Conservation (phyloP, 2,888 invertebrate genomes). For the Brenthis ino region DNA sequence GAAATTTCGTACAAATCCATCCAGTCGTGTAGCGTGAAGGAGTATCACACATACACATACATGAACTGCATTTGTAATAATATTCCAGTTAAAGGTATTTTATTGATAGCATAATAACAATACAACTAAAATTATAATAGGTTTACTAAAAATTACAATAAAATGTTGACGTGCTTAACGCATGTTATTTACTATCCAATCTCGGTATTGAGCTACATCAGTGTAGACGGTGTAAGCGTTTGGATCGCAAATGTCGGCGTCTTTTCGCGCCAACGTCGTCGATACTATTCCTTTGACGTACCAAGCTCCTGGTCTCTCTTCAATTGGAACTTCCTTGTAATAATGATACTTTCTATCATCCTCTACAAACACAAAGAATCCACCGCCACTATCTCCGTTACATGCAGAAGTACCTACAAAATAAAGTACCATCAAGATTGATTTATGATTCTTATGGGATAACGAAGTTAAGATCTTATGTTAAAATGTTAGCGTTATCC, state of each 20-base stretch:
- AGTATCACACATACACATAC: too few relatives aligned
- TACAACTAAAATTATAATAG: too few relatives aligned
- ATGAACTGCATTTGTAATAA: too few relatives aligned
- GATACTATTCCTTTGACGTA: conserved; percentile 55
- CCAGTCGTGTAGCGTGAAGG: too few relatives aligned
- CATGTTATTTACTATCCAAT: conserved; percentile 49
- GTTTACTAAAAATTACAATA: too few relatives aligned
- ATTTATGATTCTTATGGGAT: neutral
- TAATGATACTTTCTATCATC: conserved; percentile 39
- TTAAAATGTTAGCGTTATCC: too few relatives aligned
- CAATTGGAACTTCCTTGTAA: conserved; percentile 14
- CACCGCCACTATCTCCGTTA: conserved; percentile 78
- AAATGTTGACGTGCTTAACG: conserved; percentile 7
- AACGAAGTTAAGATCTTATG: neutral
- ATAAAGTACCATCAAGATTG: neutral
- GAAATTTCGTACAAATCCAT: too few relatives aligned
- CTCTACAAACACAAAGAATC: conserved; percentile 59
- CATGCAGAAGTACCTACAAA: conserved; percentile 67
- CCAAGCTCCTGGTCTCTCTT: conserved; percentile 48
- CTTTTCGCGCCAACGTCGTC: conserved; percentile 43
- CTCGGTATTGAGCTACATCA: conserved; percentile 55
- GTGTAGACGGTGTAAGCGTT: conserved; percentile 68
- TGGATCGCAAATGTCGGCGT: conserved; percentile 62
- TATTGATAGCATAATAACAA: too few relatives aligned
- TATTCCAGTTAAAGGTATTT: too few relatives aligned